phyloP scores from a whole-genome alignment of 2,888 invertebrate species.

The Melanargia galathea region DNA sequence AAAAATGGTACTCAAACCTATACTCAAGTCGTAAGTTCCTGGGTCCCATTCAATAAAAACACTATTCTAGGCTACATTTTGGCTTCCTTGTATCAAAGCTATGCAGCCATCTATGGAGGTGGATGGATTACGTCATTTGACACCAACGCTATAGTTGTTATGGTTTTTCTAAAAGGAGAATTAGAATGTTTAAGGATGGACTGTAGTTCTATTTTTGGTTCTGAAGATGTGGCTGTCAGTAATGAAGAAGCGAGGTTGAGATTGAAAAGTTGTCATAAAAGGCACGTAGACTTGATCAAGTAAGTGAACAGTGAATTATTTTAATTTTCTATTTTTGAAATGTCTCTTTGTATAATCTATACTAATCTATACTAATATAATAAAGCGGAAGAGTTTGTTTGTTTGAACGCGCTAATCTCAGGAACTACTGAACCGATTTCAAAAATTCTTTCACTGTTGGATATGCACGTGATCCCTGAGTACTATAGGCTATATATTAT shows the following conservation, averaged over 20 bases:
- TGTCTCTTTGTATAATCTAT: no score
- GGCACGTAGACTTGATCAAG: conserved; percentile 64
- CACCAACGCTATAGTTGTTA: conserved; percentile 67
- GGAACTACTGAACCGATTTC: no score
- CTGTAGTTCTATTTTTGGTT: conserved; percentile 58
- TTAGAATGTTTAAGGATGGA: conserved; percentile 62
- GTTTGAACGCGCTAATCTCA: no score
- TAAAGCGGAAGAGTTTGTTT: no score
- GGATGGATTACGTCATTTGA: conserved; percentile 75
- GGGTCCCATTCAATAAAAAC: conserved; percentile 71
- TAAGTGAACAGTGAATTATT: conserved; percentile 48
- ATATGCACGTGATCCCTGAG: no score
- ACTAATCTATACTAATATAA: no score
- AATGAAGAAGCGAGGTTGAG: conserved; percentile 46
- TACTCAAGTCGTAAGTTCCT: conserved; percentile 67
- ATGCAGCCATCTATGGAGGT: conserved; percentile 64
- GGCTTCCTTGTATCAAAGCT: conserved; percentile 62
- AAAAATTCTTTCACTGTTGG: no score
- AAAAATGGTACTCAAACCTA: conserved; percentile 60
- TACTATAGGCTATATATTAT: no score
- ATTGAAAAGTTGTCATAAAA: conserved; percentile 58
- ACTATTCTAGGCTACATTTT: conserved; percentile 54
- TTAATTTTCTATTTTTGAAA: no score
- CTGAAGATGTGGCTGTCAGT: conserved; percentile 34
- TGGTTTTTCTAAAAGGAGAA: conserved; percentile 71